Evolutionary conservation across 2,797 vertebrate species (phyloP).

Genomic region (Remorina albescens): DNA sequence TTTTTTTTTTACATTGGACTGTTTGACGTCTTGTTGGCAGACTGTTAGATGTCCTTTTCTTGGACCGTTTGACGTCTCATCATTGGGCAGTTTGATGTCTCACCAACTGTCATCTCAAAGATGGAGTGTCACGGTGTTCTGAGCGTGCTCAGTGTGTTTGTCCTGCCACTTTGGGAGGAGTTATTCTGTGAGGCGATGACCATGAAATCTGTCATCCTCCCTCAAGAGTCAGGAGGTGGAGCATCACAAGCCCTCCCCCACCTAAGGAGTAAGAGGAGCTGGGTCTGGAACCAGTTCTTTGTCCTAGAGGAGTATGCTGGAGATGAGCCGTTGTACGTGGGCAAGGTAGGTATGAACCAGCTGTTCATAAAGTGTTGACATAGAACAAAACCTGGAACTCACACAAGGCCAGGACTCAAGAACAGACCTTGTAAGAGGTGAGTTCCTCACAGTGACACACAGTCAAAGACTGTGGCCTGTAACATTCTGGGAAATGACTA

Average conservation of each 20-base stretch:
- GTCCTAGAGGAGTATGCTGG: constrained; percentile 94
- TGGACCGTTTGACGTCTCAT: neutral
- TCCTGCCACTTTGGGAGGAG: constrained; percentile 20
- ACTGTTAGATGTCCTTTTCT: neutral
- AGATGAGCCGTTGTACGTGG: constrained; percentile 93
- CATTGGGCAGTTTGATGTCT: neutral
- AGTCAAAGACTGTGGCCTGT: too few relatives aligned
- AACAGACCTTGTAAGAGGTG: too few relatives aligned
- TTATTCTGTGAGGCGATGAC: neutral
- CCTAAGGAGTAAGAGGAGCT: constrained; percentile 87
- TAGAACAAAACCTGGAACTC: too few relatives aligned
- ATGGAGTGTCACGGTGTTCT: constrained; percentile 27
- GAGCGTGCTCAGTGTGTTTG: constrained; percentile 1
- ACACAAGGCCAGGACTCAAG: too few relatives aligned
- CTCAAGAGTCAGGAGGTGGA: neutral
- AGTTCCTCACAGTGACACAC: too few relatives aligned
- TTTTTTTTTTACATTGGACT: too few relatives aligned
- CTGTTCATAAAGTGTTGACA: too few relatives aligned
- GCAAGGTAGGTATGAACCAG: too few relatives aligned
- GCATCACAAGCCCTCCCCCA: constrained; percentile 68
- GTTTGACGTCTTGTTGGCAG: neutral
- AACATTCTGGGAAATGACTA: too few relatives aligned
- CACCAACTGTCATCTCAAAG: neutral
- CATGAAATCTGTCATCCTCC: constrained; percentile 24
- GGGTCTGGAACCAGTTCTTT: constrained; percentile 98